Evolutionary conservation across 53 echinoderm and acorn worm genomes (phyloP), one percentile per base, ranked within the genome.

Genomic region (Holothuria scabra): DNA sequence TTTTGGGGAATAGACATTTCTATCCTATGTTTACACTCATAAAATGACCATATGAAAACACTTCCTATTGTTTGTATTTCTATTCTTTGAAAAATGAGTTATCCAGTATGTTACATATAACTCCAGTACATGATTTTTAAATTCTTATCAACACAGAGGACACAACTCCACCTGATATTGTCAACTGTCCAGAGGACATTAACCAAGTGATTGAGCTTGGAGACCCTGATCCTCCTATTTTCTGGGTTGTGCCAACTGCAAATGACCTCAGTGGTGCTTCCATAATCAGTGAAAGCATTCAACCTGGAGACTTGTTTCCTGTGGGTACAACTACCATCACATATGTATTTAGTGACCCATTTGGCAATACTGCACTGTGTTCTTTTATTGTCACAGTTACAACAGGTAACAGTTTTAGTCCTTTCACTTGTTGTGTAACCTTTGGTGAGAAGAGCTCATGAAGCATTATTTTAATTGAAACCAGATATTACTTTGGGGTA

Each of bases 181-280:
- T 90, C 22, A 79, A 32, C 22, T 67, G 78, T 31, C 78, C 78
- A 19, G 16, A 24, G 10, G 57, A 84, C 25, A 60, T 89, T 24
- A 28, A 12, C 1, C 28, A 44, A 10, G 28, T 20, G 28, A 69
- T 89, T 60, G 89, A 89, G 80, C 79, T 89, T 4, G 89, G 89
- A 2, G 31, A 21, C 35, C 44, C 30, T 19, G 89, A 84, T 19
- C 60, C 56, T 32, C 1, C 19, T 5, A 56, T 78, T 32, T 55
- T 56, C 12, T 78, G 78, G 78, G 59, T 26, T 13, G 49, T 57
- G 33, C 78, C 78, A 12, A 57, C 57, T 14, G 78, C 56, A 58
- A 78, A 58, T 29, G 78, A 78, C n/a, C 31, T 78, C 24, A 56
- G 56, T 23, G 78, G 56, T 13, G 78, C 56, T 57, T 33, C 59